A percentile compares a stretch with the other conserved stretches of the same genome.
Evolutionary conservation across 2,797 vertebrate genomes (phyloP).

Genomic region (Threskiornis aethiopicus): DNA sequence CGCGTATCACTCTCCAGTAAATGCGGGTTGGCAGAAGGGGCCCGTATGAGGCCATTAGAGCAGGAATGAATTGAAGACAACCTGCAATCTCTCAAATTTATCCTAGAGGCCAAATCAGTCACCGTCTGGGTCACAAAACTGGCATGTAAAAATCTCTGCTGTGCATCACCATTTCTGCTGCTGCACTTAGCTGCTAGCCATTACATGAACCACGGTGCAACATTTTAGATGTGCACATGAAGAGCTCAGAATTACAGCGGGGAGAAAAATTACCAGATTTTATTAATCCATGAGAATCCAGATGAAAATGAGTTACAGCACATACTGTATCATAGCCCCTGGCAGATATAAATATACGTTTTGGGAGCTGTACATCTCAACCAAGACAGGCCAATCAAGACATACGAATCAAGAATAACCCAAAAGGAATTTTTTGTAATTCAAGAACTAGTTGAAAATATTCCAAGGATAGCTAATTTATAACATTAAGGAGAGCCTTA

Average conservation of each 20-base stretch:
- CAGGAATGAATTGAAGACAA: background rate
- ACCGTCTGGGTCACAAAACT: background rate
- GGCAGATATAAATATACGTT: background rate
- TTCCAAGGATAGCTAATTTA: background rate
- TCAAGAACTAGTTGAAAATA: background rate
- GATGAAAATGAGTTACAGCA: background rate
- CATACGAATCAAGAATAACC: background rate
- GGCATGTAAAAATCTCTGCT: background rate
- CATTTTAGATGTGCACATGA: too few species aligned
- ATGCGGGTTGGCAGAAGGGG: background rate
- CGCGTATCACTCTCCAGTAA: background rate
- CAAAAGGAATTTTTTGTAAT: background rate
- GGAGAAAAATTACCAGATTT: background rate
- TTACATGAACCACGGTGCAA: background rate
- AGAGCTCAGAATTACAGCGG: background rate
- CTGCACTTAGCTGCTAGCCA: background rate
- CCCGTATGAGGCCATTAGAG: background rate
- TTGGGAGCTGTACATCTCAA: background rate
- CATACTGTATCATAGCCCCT: background rate
- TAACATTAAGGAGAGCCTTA: background rate
- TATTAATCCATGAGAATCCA: background rate
- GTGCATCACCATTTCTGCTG: background rate
- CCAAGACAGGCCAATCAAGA: background rate
- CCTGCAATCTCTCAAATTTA: background rate
- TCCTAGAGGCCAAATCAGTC: background rate